A percentile compares a stretch with the other conserved stretches of the same genome.
Evolutionary conservation across 2,888 invertebrate species (phyloP).

Genomic region (Toxonevra muliebris): DNA sequence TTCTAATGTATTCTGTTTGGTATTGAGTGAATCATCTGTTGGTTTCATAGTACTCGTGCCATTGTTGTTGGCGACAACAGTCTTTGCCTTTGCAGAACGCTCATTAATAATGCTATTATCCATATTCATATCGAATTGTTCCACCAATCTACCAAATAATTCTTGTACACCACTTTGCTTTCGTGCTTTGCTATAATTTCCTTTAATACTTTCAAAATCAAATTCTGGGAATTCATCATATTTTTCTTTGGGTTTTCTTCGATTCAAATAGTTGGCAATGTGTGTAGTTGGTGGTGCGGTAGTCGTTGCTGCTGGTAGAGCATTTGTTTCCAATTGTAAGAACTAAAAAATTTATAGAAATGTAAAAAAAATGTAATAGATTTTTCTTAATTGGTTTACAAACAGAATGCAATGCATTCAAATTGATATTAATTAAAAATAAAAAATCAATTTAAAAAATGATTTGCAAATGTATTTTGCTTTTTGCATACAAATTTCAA

Average conservation of each 20-base stretch:
- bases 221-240: conserved; percentile 46
- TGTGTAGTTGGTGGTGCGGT: conserved; percentile 40
- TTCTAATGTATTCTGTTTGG: conserved; percentile 48
- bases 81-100: background rate
- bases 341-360: conserved; percentile 16
- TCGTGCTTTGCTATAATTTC: conserved; percentile 33
- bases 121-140: conserved; percentile 42
- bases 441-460: too few species aligned
- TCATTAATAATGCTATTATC: conserved; percentile 38
- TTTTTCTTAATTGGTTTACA: background rate
- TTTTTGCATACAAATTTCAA: too few species aligned
- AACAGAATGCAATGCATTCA: conserved; percentile 9
- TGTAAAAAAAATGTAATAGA: background rate
- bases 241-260: conserved; percentile 34
- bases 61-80: conserved; percentile 15
- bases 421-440: too few species aligned
- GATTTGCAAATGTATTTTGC: too few species aligned
- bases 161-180: conserved; percentile 37
- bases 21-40: conserved; percentile 49
- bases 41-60: conserved; percentile 13
- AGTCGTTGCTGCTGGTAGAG: conserved; percentile 36
- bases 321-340: background rate
- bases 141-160: conserved; percentile 47
- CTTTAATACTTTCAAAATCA: conserved; percentile 48
- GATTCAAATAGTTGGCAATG: conserved; percentile 52